These are phyloP conservation scores for Cheilosia grossa DNA, from an alignment of 2,888 invertebrate genomes.

Conservation along the genomic window DNA sequence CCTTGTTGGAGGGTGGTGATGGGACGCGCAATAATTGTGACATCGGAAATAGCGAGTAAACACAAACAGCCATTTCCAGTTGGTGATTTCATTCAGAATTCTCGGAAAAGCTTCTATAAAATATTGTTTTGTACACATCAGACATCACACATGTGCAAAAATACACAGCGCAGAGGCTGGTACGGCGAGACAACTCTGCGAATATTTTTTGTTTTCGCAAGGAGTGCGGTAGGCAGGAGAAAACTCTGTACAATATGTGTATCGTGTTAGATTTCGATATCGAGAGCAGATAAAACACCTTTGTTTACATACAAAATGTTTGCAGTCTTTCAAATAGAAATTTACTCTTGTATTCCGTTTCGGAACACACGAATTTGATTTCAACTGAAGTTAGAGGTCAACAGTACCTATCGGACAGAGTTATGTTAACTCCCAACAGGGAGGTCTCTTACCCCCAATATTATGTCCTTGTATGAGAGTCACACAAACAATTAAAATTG, in stretches of 20 bases:
- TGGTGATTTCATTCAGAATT: conserved; percentile 72
- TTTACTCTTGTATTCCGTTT: neutral
- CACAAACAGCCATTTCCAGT: conserved; percentile 66
- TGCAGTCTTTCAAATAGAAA: conserved; percentile 24
- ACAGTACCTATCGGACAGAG: conserved; percentile 11
- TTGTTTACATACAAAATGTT: conserved; percentile 51
- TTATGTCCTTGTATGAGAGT: conserved; percentile 42
- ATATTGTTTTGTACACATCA: conserved; percentile 25
- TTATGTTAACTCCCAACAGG: conserved; percentile 4
- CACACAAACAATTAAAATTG: conserved; percentile 50
- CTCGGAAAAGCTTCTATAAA: conserved; percentile 69
- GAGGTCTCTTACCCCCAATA: conserved; percentile 21
- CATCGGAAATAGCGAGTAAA: conserved; percentile 62
- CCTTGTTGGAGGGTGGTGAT: conserved; percentile 1
- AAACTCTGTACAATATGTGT: neutral
- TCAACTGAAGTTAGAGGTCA: conserved; percentile 13
- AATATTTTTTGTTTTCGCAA: neutral
- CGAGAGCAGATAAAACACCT: conserved; percentile 25
- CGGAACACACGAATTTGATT: neutral
- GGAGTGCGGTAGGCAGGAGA: conserved; percentile 10
- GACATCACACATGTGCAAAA: neutral
- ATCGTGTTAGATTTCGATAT: conserved; percentile 13
- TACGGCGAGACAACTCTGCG: conserved; percentile 16
- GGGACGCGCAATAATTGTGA: conserved; percentile 63
- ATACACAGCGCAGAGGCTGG: conserved; percentile 43